Percentiles rank a stretch among this genome's conserved stretches.
Evolutionary conservation across 2,797 vertebrate genomes (phyloP).

Genomic region (Selene dorsalis): DNA sequence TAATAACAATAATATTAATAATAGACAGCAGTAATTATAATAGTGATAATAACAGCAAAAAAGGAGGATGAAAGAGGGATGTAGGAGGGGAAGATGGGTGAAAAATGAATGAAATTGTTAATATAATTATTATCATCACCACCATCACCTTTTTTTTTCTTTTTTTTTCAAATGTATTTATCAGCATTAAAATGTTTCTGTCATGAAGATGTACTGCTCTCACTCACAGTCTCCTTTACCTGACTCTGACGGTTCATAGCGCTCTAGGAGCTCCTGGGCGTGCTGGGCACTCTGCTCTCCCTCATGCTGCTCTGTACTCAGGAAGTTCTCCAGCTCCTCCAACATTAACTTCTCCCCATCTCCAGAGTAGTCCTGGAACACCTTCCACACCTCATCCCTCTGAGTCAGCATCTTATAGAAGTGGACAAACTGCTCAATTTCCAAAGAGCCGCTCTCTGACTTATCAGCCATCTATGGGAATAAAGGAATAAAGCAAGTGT

Average conservation of each 20-base stretch:
- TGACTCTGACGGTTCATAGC: constrained; percentile 90
- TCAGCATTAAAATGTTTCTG: not conserved
- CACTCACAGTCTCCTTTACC: constrained; percentile 77
- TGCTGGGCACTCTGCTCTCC: constrained; percentile 78
- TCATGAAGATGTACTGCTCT: not conserved
- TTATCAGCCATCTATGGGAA: constrained; percentile 89
- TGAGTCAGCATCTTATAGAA: constrained; percentile 96
- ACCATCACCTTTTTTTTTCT: too few species aligned
- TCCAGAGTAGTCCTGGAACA: constrained; percentile 91
- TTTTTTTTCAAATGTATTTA: too few species aligned
- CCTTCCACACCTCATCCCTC: constrained; percentile 89
- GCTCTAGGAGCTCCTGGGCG: constrained; percentile 88
- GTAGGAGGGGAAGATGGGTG: too few species aligned
- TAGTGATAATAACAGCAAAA: too few species aligned
- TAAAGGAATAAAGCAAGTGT: not conserved
- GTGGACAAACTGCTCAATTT: constrained; percentile 92
- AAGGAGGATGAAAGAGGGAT: too few species aligned
- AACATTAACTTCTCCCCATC: constrained; percentile 90
- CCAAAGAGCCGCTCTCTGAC: constrained; percentile 87
- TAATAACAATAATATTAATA: too few species aligned
- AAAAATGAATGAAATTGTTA: too few species aligned
- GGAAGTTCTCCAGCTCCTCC: constrained; percentile 92
- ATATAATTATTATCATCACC: too few species aligned
- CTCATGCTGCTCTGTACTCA: constrained; percentile 89
- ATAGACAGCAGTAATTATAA: too few species aligned